Percentiles rank a stretch among this genome's conserved stretches.
These are phyloP conservation scores for Yasuhikotakia modesta DNA, from an alignment of 2,797 vertebrate genomes.

Conservation along the genomic window DNA sequence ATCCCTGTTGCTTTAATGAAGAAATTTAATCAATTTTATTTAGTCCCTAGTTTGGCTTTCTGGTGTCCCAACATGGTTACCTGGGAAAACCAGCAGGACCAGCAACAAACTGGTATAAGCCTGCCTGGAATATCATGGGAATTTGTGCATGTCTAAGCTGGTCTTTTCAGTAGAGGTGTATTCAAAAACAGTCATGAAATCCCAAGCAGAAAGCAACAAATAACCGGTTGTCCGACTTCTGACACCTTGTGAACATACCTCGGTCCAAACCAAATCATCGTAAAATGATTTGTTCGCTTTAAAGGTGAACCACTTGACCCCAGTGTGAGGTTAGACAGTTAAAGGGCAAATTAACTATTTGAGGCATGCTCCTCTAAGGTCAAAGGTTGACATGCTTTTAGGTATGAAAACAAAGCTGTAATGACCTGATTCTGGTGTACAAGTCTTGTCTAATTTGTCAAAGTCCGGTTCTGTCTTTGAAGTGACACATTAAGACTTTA, in stretches of 20 bases:
- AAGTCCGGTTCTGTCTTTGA: conserved; percentile 45
- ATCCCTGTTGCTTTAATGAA: neutral
- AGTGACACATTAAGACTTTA: conserved; percentile 58
- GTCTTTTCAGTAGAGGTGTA: neutral
- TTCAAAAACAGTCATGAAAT: no score
- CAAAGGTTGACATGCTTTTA: conserved; percentile 30
- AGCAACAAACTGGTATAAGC: neutral
- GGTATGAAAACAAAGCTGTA: conserved; percentile 27
- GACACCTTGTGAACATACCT: neutral
- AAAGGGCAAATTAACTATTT: conserved; percentile 39
- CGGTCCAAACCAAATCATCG: neutral
- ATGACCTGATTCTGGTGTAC: conserved; percentile 36
- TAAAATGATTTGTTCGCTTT: neutral
- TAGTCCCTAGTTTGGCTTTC: neutral
- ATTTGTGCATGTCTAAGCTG: neutral
- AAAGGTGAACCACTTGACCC: conserved; percentile 38
- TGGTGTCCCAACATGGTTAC: neutral
- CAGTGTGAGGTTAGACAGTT: conserved; percentile 18
- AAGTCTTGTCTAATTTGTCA: conserved; percentile 55
- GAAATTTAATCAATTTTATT: neutral
- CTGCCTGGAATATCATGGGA: neutral
- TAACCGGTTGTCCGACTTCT: neutral
- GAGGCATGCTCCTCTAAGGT: conserved; percentile 9
- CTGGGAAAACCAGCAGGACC: neutral
- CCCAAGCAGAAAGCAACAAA: neutral